These are phyloP conservation scores for Pachypsylla venusta DNA, from an alignment of 1,140 invertebrate species.

Conservation along the genomic window DNA sequence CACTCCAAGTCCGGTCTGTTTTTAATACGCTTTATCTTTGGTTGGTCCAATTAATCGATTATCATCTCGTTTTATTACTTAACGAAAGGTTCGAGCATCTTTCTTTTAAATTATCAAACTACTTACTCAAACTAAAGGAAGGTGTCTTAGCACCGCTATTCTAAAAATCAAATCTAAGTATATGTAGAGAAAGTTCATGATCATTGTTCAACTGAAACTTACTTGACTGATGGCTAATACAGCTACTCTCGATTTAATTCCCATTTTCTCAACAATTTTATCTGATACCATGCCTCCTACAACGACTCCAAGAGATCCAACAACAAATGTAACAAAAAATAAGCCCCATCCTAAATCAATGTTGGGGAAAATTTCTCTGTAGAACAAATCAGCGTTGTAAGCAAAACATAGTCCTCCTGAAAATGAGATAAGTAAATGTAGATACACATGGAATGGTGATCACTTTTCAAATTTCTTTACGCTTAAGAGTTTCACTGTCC, in stretches of 20 bases:
- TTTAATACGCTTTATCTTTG: too few relatives aligned
- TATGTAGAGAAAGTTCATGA: not conserved
- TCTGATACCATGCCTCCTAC: constrained; percentile 78
- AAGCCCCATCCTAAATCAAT: constrained; percentile 76
- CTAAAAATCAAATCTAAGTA: too few relatives aligned
- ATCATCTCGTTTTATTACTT: too few relatives aligned
- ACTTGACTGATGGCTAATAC: constrained; percentile 62
- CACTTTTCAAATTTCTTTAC: too few relatives aligned
- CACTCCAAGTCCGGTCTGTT: too few relatives aligned
- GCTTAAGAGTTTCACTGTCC: too few relatives aligned
- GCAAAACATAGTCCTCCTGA: constrained; percentile 73
- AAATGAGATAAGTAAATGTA: constrained; percentile 20
- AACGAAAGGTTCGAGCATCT: too few relatives aligned
- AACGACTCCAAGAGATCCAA: constrained; percentile 74
- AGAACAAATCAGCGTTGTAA: constrained; percentile 79
- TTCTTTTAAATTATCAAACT: too few relatives aligned
- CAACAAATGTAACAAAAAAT: constrained; percentile 68
- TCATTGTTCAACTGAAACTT: constrained; percentile 12
- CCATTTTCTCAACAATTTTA: constrained; percentile 73
- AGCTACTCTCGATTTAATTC: constrained; percentile 65
- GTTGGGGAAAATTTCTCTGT: constrained; percentile 70
- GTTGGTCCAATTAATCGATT: too few relatives aligned
- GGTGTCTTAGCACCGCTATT: too few relatives aligned
- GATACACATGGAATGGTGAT: not conserved
- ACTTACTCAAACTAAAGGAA: too few relatives aligned